These are phyloP conservation scores for Stenurella melanura DNA, from an alignment of 2,888 invertebrate genomes.

Conservation along the genomic window DNA sequence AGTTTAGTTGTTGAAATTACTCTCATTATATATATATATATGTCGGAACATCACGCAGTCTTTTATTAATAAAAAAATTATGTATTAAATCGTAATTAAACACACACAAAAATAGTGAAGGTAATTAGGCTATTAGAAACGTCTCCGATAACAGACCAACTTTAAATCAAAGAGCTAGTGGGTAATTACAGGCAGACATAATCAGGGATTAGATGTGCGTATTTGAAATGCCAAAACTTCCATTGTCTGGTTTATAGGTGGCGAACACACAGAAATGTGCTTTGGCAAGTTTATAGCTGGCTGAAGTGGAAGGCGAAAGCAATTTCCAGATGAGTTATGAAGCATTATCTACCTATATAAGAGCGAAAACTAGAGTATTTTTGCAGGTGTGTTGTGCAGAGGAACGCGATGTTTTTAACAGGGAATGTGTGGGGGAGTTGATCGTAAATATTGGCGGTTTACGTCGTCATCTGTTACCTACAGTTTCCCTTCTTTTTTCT, in stretches of 20 bases:
- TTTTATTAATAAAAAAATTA: too few relatives aligned
- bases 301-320: conserved; percentile 73
- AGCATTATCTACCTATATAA: conserved; percentile 73
- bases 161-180: not conserved
- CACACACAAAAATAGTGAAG: too few relatives aligned
- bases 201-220: conserved; percentile 36
- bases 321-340: conserved; percentile 73
- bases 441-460: conserved; percentile 73
- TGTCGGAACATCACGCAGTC: too few relatives aligned
- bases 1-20: too few relatives aligned
- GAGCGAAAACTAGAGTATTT: conserved; percentile 72
- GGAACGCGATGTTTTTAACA: conserved; percentile 67
- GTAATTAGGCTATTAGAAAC: too few relatives aligned
- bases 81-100: too few relatives aligned
- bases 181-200: conserved; percentile 35
- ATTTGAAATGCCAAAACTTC: conserved; percentile 57
- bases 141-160: not conserved
- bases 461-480: conserved; percentile 73
- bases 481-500: conserved; percentile 57
- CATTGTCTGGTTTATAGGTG: conserved; percentile 68
- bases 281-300: conserved; percentile 71
- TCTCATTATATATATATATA: too few relatives aligned
- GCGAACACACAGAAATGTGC: conserved; percentile 68
- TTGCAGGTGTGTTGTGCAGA: conserved; percentile 71
- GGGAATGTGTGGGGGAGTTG: conserved; percentile 69